Evolutionary conservation across 2,113 vertebrate genomes (phyloP).

Genomic region (Typhlomys cinereus): DNA sequence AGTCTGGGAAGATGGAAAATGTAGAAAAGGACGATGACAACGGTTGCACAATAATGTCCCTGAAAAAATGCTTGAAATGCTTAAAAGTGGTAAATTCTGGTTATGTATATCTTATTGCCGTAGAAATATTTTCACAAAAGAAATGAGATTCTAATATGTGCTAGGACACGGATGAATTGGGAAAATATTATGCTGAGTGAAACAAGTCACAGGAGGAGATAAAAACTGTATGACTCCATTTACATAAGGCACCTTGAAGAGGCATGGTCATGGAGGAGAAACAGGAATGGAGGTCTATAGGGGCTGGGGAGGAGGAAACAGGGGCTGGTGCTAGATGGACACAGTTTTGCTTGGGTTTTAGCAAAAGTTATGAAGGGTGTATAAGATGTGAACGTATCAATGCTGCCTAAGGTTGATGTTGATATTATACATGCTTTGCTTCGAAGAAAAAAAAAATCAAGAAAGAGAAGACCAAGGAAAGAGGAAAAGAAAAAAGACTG

Average conservation of each 20-base stretch:
- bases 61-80: background rate
- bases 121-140: background rate
- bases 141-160: background rate
- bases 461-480: background rate
- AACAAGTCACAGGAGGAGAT: background rate
- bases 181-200: background rate
- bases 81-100: background rate
- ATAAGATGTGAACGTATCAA: background rate
- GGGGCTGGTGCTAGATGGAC: background rate
- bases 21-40: background rate
- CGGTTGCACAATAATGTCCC: background rate
- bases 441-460: background rate
- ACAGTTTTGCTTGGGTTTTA: background rate
- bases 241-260: background rate
- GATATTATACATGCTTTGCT: background rate
- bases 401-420: no score
- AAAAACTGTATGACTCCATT: background rate
- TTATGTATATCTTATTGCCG: background rate
- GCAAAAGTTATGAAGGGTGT: background rate
- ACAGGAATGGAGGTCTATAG: background rate
- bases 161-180: background rate
- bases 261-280: background rate
- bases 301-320: background rate
- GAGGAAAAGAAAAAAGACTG: no score
- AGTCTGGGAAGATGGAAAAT: background rate